Percentiles rank a stretch among this genome's conserved stretches.
Conservation (phyloP, 53 echinoderm and acorn worm genomes). For the Apostichopus leukothele region DNA sequence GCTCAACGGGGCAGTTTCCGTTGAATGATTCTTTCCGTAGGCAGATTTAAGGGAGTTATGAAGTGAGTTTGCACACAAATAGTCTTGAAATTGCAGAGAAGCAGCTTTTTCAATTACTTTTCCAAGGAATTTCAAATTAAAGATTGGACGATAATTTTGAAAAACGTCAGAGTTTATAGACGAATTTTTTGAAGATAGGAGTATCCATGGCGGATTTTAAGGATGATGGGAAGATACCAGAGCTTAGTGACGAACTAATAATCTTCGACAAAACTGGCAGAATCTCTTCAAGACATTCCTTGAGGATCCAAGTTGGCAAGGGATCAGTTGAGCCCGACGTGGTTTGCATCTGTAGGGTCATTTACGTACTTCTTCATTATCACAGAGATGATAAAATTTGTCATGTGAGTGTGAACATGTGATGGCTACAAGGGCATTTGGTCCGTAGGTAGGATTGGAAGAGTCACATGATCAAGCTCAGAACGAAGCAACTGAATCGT, state of each 20-base stretch:
- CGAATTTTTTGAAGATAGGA: neutral
- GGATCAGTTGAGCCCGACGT: neutral
- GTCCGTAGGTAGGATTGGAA: neutral
- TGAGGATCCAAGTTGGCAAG: neutral
- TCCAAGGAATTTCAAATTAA: too few relatives aligned
- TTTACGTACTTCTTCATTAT: neutral
- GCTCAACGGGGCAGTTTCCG: too few relatives aligned
- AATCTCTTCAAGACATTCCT: neutral
- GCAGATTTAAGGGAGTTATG: too few relatives aligned
- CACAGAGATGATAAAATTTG: neutral
- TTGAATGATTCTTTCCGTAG: too few relatives aligned
- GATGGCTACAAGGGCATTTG: neutral
- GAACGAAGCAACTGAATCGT: neutral
- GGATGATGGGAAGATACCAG: neutral
- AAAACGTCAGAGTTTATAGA: too few relatives aligned
- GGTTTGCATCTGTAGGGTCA: neutral
- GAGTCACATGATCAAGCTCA: neutral
- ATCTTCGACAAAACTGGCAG: neutral
- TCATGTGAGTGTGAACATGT: neutral
- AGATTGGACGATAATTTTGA: too few relatives aligned
- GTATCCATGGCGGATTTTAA: neutral
- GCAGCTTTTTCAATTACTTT: too few relatives aligned
- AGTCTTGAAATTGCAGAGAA: too few relatives aligned
- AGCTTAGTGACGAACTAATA: neutral
- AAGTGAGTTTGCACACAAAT: too few relatives aligned